Evolutionary conservation across 2,888 invertebrate species (phyloP).

Genomic region (Phymatocera aterrima): DNA sequence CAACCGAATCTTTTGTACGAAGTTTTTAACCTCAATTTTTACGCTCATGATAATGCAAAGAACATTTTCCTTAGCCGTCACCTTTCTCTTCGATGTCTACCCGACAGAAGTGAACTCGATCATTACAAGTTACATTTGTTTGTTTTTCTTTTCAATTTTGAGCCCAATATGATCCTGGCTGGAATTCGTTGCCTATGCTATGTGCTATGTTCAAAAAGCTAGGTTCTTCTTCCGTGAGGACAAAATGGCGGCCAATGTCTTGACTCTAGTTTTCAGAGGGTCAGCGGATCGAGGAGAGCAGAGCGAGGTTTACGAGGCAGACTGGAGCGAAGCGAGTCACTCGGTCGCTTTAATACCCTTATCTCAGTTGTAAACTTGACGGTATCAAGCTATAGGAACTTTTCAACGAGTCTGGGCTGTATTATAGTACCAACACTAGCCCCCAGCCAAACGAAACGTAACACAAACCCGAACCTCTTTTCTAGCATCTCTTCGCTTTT

Average conservation of each 20-base stretch:
- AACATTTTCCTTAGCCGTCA: not conserved
- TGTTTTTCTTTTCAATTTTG: not conserved
- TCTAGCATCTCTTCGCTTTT: not conserved
- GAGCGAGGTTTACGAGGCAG: conserved; percentile 58
- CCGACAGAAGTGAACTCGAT: too few relatives aligned
- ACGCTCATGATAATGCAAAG: not conserved
- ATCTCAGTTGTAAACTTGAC: conserved; percentile 65
- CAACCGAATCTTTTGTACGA: not conserved
- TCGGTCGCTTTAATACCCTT: conserved; percentile 61
- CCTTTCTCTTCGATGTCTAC: not conserved
- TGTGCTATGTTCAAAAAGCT: not conserved
- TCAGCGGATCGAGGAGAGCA: conserved; percentile 46
- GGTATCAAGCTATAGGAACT: conserved; percentile 56
- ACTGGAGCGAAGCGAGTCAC: conserved; percentile 48
- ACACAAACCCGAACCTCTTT: not conserved
- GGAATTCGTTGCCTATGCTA: not conserved
- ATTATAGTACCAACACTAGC: conserved; percentile 36
- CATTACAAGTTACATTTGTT: not conserved
- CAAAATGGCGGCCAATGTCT: conserved; percentile 27
- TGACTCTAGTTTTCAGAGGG: conserved; percentile 43
- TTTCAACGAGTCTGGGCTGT: conserved; percentile 53
- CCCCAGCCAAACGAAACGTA: not conserved
- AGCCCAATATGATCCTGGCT: not conserved
- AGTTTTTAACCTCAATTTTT: not conserved
- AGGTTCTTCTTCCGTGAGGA: not conserved